Evolutionary conservation across 2,797 vertebrate species (phyloP).

Genomic region (Pygocentrus nattereri): DNA sequence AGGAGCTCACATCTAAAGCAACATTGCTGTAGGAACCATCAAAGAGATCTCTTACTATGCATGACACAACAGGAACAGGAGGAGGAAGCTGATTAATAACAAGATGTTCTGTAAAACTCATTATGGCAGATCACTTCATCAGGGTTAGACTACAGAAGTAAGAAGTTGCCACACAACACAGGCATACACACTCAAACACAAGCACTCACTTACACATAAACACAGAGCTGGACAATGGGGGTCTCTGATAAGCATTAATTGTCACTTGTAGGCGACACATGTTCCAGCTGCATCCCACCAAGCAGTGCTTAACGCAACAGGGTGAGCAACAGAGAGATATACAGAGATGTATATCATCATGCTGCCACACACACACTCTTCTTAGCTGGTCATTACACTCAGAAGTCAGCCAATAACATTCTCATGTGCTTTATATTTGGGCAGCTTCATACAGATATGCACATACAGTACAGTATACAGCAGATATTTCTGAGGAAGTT

Average conservation of each 20-base stretch:
- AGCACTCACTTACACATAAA: slow-evolving; percentile 28
- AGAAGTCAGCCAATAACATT: slow-evolving; percentile 63
- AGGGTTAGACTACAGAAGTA: neutral
- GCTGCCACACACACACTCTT: slow-evolving; percentile 36
- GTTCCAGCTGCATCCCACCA: slow-evolving; percentile 46
- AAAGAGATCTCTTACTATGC: neutral
- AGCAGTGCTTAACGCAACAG: slow-evolving; percentile 30
- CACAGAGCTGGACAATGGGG: slow-evolving; percentile 37
- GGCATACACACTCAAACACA: slow-evolving; percentile 39
- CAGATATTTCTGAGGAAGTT: no score
- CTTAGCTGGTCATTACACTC: slow-evolving; percentile 74
- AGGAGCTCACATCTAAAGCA: slow-evolving; percentile 4
- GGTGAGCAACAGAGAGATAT: slow-evolving; percentile 29
- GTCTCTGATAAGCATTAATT: slow-evolving; percentile 29
- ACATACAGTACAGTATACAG: slow-evolving; percentile 5
- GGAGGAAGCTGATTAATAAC: no score
- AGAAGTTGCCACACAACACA: slow-evolving; percentile 8
- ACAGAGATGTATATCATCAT: slow-evolving; percentile 45
- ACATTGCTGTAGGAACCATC: neutral
- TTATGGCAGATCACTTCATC: neutral
- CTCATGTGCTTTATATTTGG: slow-evolving; percentile 47
- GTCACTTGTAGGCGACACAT: slow-evolving; percentile 31
- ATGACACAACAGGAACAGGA: neutral
- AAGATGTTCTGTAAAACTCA: neutral
- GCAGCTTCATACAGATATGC: slow-evolving; percentile 46